These are phyloP conservation scores for Phasianus colchicus DNA, from an alignment of 2,113 vertebrate genomes.

Conservation along the genomic window DNA sequence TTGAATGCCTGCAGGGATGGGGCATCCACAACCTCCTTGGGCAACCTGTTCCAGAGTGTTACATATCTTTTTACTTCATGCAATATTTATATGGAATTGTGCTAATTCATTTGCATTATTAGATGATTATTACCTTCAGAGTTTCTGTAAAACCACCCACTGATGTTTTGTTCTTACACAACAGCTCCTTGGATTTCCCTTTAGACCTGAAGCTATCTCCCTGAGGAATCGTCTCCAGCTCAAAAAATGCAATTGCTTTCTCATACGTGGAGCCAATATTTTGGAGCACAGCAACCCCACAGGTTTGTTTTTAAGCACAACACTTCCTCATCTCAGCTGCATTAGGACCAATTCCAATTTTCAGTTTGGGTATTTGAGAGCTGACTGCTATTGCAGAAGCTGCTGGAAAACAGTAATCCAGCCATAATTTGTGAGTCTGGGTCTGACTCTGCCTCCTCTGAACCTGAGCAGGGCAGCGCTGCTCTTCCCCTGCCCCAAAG, in stretches of 20 bases:
- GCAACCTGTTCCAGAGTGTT: no score
- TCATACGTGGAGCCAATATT: neutral
- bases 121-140: neutral
- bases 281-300: neutral
- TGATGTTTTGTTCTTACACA: neutral
- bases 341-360: accelerated
- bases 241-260: neutral
- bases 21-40: no score
- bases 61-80: neutral
- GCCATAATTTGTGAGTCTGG: neutral
- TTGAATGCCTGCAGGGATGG: no score
- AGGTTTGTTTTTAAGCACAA: neutral
- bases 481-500: neutral
- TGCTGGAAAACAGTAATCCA: neutral
- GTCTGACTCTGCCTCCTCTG: neutral
- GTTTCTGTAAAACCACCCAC: neutral
- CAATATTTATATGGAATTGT: neutral
- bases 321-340: accelerated
- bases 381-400: neutral
- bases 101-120: neutral
- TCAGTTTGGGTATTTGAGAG: neutral
- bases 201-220: neutral
- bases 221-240: no score
- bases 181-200: neutral
- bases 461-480: neutral